Conservation (phyloP, 2,797 vertebrate genomes). For the Oreochromis grahami region DNA sequence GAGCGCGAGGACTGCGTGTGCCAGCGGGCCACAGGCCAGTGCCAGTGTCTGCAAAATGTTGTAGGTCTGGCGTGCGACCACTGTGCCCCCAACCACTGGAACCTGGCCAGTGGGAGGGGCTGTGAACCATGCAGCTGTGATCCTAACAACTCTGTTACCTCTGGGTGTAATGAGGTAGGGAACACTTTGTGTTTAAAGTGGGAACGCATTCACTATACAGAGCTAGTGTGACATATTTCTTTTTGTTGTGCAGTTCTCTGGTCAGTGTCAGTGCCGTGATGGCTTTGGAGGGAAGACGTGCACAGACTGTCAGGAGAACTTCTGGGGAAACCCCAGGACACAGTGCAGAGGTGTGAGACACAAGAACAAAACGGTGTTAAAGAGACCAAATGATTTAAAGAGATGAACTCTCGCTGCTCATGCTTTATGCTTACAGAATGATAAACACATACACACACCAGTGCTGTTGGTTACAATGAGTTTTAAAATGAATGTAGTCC, state of each 20-base stretch:
- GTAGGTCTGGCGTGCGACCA: constrained; percentile 89
- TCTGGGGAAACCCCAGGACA: constrained; percentile 88
- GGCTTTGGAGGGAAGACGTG: constrained; percentile 94
- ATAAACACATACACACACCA: neutral
- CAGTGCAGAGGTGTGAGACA: constrained; percentile 86
- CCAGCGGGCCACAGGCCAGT: constrained; percentile 85
- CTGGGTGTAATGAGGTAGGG: constrained; percentile 89
- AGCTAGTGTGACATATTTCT: neutral
- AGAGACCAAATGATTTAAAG: neutral
- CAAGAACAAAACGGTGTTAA: neutral
- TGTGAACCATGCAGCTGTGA: constrained; percentile 89
- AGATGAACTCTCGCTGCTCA: neutral
- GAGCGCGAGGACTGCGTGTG: constrained; percentile 85
- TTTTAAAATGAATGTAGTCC: neutral
- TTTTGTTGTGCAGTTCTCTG: constrained; percentile 81
- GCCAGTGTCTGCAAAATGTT: constrained; percentile 87
- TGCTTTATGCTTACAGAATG: neutral
- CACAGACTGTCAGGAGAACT: constrained; percentile 90
- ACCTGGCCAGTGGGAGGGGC: constrained; percentile 84
- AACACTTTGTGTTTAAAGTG: neutral
- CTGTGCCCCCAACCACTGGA: constrained; percentile 92
- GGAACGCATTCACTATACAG: neutral
- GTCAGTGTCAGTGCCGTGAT: constrained; percentile 88
- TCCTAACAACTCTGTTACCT: constrained; percentile 80
- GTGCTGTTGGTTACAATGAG: neutral